A percentile compares a stretch with the other conserved stretches of the same genome.
These are phyloP conservation scores for Capitulum mitella DNA, from an alignment of 2,888 invertebrate species.

Conservation along the genomic window DNA sequence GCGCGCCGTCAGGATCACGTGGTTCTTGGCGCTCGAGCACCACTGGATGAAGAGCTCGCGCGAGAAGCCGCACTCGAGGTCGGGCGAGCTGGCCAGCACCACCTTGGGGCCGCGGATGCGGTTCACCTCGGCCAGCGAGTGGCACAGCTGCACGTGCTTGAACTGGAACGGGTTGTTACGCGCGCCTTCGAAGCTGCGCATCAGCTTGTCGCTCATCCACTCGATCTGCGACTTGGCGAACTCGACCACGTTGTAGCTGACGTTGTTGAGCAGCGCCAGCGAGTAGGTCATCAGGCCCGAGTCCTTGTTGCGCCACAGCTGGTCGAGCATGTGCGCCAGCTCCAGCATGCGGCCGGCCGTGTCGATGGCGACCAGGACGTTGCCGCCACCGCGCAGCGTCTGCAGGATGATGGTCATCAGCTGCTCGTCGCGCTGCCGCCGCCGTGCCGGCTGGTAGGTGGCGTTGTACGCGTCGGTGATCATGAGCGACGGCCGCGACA, in stretches of 20 bases:
- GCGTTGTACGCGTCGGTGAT: conserved; percentile 95
- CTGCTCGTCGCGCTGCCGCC: conserved; percentile 79
- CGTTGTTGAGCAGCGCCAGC: conserved; percentile 85
- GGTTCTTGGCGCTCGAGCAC: conserved; percentile 85
- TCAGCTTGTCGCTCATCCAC: conserved; percentile 99
- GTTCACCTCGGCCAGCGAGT: conserved; percentile 76
- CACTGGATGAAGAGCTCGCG: conserved; percentile 90
- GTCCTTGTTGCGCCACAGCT: conserved; percentile 88
- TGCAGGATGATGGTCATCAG: conserved; percentile 78
- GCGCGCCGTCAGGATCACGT: conserved; percentile 76
- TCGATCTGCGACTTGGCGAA: conserved; percentile 92
- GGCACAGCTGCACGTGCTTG: conserved; percentile 73
- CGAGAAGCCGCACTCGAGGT: conserved; percentile 91
- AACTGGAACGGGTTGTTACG: conserved; percentile 63
- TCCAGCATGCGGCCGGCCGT: conserved; percentile 95
- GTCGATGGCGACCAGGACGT: conserved; percentile 90
- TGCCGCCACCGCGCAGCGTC: conserved; percentile 88
- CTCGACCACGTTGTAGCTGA: conserved; percentile 96
- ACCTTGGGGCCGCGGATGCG: conserved; percentile 85
- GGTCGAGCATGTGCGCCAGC: conserved; percentile 91
- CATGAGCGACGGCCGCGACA: conserved; percentile 84
- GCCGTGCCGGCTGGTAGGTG: conserved; percentile 80
- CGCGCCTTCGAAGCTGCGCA: conserved; percentile 82
- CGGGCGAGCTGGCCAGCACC: conserved; percentile 88
- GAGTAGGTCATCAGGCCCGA: conserved; percentile 93